Conservation (phyloP, 2,797 vertebrate genomes). For the Myotis pilosus region DNA sequence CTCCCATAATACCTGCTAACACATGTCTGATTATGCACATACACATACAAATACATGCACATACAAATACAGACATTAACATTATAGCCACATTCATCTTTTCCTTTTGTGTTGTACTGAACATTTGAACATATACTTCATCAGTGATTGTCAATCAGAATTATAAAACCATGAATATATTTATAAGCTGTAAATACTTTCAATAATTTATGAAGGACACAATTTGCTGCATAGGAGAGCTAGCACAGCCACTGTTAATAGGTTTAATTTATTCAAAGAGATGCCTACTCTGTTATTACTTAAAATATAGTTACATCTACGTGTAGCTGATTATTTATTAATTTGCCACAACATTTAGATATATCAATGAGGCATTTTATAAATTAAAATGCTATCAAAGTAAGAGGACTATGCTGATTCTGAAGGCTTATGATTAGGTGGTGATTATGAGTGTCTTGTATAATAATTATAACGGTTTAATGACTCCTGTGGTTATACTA, state of each 20-base stretch:
- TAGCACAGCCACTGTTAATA: slow-evolving; percentile 56
- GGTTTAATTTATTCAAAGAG: slow-evolving; percentile 65
- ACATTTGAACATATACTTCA: slow-evolving; percentile 7
- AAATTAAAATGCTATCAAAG: slow-evolving; percentile 60
- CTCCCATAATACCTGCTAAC: neutral
- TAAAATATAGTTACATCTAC: slow-evolving; percentile 41
- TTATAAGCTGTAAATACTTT: slow-evolving; percentile 53
- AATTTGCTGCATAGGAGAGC: slow-evolving; percentile 48
- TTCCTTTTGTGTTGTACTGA: neutral
- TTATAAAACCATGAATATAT: slow-evolving; percentile 56
- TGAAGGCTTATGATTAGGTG: slow-evolving; percentile 35
- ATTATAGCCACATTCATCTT: neutral
- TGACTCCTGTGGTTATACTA: neutral
- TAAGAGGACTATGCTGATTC: slow-evolving; percentile 46
- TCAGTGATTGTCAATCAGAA: slow-evolving; percentile 37
- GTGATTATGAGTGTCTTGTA: slow-evolving; percentile 46
- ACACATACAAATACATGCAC: neutral
- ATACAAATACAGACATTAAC: neutral
- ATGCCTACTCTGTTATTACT: slow-evolving; percentile 50
- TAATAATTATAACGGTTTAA: slow-evolving; percentile 42
- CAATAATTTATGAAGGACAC: slow-evolving; percentile 61
- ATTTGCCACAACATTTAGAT: slow-evolving; percentile 56
- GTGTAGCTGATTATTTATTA: slow-evolving; percentile 56
- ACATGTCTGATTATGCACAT: neutral
- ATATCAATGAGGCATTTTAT: slow-evolving; percentile 41